Conservation (phyloP, 2,888 invertebrate genomes). For the Pheosia gnoma region DNA sequence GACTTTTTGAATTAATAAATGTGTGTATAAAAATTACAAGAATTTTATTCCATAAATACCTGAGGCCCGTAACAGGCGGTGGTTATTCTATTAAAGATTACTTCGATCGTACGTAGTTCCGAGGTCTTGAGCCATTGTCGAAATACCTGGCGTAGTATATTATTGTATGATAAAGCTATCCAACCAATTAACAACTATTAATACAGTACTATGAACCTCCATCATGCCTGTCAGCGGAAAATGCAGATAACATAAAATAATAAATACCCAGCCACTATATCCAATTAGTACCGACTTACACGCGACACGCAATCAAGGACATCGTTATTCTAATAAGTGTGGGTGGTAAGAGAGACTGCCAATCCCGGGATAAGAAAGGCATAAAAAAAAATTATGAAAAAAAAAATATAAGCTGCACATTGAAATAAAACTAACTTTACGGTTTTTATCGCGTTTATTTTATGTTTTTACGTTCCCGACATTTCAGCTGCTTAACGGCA, state of each 20-base stretch:
- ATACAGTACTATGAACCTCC: not conserved
- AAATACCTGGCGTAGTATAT: too few relatives aligned
- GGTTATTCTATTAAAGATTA: too few relatives aligned
- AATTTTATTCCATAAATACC: too few relatives aligned
- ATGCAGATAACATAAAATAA: constrained; percentile 32
- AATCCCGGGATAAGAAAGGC: constrained; percentile 6
- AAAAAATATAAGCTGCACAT: not conserved
- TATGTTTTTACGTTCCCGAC: too few relatives aligned
- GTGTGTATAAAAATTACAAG: too few relatives aligned
- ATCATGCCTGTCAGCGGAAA: constrained; percentile 10
- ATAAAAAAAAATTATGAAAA: not conserved
- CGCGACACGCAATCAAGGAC: constrained; percentile 25
- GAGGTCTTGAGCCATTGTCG: too few relatives aligned
- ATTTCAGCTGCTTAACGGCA: too few relatives aligned
- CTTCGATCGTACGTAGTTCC: too few relatives aligned
- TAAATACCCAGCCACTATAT: constrained; percentile 32
- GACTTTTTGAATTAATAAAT: too few relatives aligned
- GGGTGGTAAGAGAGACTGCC: constrained; percentile 14
- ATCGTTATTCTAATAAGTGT: constrained; percentile 36
- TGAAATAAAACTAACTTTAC: too few relatives aligned
- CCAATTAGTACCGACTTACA: constrained; percentile 41
- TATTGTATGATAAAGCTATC: not conserved
- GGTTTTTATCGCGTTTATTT: too few relatives aligned
- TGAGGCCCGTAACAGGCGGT: too few relatives aligned
- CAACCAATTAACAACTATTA: not conserved